Evolutionary conservation across 2,797 vertebrate genomes (phyloP), one percentile per base, ranked within the genome.

Genomic region (Holocentrus rufus): DNA sequence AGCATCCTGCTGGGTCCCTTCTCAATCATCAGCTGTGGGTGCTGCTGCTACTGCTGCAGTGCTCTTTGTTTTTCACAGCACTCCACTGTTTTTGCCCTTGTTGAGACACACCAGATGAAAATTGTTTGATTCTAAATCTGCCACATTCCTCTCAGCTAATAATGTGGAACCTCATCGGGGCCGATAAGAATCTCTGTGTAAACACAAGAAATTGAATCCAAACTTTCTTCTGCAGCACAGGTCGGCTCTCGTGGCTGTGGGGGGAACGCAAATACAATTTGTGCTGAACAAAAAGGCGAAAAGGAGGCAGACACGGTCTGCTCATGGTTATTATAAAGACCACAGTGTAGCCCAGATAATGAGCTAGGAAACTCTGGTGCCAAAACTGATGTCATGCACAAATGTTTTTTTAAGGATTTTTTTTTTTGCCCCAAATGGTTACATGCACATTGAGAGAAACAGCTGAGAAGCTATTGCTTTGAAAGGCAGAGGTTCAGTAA

Each of bases 81-180:
- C 50, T 62, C 47, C 14, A 64, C 50, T 70, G 34, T 69, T 73
- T 82, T 67, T 70, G 59, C 47, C 20, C 11, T 65, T 47, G 64
- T 62, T 74, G 65, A 76, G 76, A 75, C 3, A 39, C 18, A 66
- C n/a, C 0, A 39, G 55, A 77, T 72, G 44, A 62, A 66, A 81
- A 71, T 55, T 52, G 67, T 83, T 77, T 81, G 73, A 80, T 82
- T 88, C 84, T 85, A 82, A 89, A 89, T 91, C 76, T 83, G 77
- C 70, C 50, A 66, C 77, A 87, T 91, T 91, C 85, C 89, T 85
- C 74, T 86, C 75, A 84, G 82, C 65, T 86, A 91, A 92, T 82
- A 75, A 86, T 65, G 77, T 66, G 9, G 83, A 92, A 90, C 83
- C 75, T 79, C 63, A 65, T 61, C 44, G 72, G 0, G 54, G 46